Percentiles rank a stretch among this genome's conserved stretches.
These are phyloP conservation scores for Aspidapion aeneum DNA, from an alignment of 2,888 invertebrate species.

Conservation along the genomic window DNA sequence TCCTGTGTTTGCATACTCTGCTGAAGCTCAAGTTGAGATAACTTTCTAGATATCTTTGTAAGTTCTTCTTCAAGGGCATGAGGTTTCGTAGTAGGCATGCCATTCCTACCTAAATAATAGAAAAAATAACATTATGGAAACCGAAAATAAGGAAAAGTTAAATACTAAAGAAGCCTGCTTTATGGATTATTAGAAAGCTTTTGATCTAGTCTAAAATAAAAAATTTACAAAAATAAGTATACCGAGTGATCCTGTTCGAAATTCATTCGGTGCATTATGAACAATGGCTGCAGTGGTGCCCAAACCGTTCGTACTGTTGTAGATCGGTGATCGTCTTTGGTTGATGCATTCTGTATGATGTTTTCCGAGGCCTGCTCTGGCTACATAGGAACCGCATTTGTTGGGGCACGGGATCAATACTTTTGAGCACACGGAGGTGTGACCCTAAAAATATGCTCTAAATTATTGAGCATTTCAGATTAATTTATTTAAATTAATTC, in stretches of 20 bases:
- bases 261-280: background rate
- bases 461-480: background rate
- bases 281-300: background rate
- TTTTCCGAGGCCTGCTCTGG: constrained; percentile 58
- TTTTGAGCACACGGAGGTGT: constrained; percentile 66
- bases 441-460: constrained; percentile 50
- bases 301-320: background rate
- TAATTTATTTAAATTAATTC: too few species aligned
- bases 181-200: too few species aligned
- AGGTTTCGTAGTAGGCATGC: constrained; percentile 11
- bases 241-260: constrained; percentile 16
- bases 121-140: too few species aligned
- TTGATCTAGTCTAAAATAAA: too few species aligned
- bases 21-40: constrained; percentile 25
- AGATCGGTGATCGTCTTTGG: constrained; percentile 9
- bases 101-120: constrained; percentile 24
- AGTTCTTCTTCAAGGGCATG: constrained; percentile 26
- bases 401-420: constrained; percentile 69
- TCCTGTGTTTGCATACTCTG: background rate
- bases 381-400: constrained; percentile 67
- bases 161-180: too few species aligned
- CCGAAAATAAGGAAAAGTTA: too few species aligned
- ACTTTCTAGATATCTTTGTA: constrained; percentile 27
- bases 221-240: too few species aligned
- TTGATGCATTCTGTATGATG: constrained; percentile 53